Evolutionary conservation across 2,888 invertebrate species (phyloP), one percentile per base, ranked within the genome.

Genomic region (Leucophenga maculata): DNA sequence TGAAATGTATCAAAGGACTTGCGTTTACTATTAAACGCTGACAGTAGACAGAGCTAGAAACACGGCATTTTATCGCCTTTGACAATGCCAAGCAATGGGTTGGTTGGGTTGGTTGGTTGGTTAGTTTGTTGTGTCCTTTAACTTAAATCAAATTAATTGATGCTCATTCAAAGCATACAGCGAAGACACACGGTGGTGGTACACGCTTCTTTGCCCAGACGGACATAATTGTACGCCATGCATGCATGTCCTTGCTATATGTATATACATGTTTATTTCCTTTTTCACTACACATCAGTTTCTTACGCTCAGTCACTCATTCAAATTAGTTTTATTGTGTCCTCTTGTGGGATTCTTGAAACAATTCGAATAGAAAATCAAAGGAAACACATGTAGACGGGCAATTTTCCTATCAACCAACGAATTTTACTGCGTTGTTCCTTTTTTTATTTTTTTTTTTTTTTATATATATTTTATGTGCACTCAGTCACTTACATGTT

Each of bases 361-460:
- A 82, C 86, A 86, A 86, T 86, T 86, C 85, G 84, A 76, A 80
- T 86, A 85, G 86, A 86, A 86, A 86, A 86, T 86, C 86, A 86
- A 86, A 86, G 86, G 86, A 69, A 74, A 65, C 55, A 59, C 57
- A 67, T 54, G 71, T 73, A 82, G 79, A 79, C 78, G 77, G 81
- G 80, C 80, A 80, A 80, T 80, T 83, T 83, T 76, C 78, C 75
- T 82, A 79, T 77, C 73, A 74, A 1, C 9, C 6, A 39, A 39
- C 39, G 1, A 39, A 39, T 39, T 39, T 39, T 39, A 39, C 39
- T 39, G 39, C 39, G 8, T 11, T 8, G 39, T 39, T 39, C 6
- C 14, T 4, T 52, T 3, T 20, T 11, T 39, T 11, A n/a, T n/a
- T 39, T 39, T 39, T 39, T 39, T 6, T 39, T 39, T 39, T 39